These are phyloP conservation scores for Drosophila austrosaltans DNA, from an alignment of 2,888 invertebrate genomes.

Conservation along the genomic window DNA sequence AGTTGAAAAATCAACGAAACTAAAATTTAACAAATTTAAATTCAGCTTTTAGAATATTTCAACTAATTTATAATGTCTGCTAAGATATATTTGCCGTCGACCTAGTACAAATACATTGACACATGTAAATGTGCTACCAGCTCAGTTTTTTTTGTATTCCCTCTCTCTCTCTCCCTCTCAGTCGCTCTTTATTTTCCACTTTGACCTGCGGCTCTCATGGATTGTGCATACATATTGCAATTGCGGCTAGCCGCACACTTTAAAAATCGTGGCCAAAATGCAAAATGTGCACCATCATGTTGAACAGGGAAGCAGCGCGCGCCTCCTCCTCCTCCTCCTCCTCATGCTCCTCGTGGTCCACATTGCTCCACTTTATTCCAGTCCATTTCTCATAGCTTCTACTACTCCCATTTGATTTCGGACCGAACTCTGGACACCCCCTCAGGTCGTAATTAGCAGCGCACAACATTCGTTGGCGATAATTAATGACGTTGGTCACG, in stretches of 20 bases:
- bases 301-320: slow-evolving; percentile 43
- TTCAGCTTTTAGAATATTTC: neutral
- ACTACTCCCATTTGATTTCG: slow-evolving; percentile 18
- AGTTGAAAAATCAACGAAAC: too few relatives aligned
- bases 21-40: too few relatives aligned
- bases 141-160: too few relatives aligned
- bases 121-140: neutral
- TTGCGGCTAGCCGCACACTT: slow-evolving; percentile 71
- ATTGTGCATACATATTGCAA: slow-evolving; percentile 56
- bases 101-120: neutral
- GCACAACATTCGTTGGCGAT: slow-evolving; percentile 69
- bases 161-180: too few relatives aligned
- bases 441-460: slow-evolving; percentile 68
- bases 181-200: neutral
- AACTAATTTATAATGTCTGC: neutral
- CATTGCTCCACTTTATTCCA: slow-evolving; percentile 2
- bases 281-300: slow-evolving; percentile 70
- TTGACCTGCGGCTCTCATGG: neutral
- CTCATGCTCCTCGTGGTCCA: neutral
- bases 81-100: neutral
- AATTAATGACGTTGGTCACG: slow-evolving; percentile 79
- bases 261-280: slow-evolving; percentile 67
- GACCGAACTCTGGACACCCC: slow-evolving; percentile 32
- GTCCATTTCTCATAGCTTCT: slow-evolving; percentile 9
- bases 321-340: slow-evolving; percentile 5